Evolutionary conservation across 2,113 vertebrate genomes (phyloP), one percentile per base, ranked within the genome.

Genomic region (Clarias batrachus): DNA sequence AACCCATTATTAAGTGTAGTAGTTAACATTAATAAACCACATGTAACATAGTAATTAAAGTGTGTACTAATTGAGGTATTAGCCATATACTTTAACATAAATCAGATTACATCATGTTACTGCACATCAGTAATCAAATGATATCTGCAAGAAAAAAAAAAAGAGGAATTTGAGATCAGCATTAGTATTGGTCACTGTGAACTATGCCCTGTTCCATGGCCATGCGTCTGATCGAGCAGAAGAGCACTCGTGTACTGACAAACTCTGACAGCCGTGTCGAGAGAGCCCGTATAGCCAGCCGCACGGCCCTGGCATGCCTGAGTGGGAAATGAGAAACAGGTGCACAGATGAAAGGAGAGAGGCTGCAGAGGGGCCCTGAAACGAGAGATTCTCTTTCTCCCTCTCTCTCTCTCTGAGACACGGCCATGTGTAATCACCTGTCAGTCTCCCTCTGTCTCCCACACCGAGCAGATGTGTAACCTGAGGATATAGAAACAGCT

Each of bases 261-360:
- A 68, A 88, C 71, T 89, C 86, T 85, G 88, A 91, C 90, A 90
- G 89, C 88, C 83, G 86, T 86, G 88, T 88, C 87, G 57, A 88
- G 87, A 10, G 41, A 65, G 86, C 79, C 85, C 13, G 37, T 86
- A 25, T 65, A 65, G 76, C 57, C 77, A 77, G 83, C 85, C 71
- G 48, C 30, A 66, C 25, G 78, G 59, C 66, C 68, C 83, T 86
- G 65, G 82, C 84, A 90, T 90, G 88, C 87, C 87, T 84, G 76
- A 87, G 68, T 59, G 82, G 89, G 90, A 89, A 91, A 90, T 91
- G 87, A 89, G 85, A 89, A 91, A 91, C 90, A 91, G 90, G 89
- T 91, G 90, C 87, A 87, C 77, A 89, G 84, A 91, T 91, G 90
- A 91, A 90, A 89, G 89, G 33, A 80, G 89, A 85, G 86, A 87